Evolutionary conservation across 2,797 vertebrate species (phyloP).

Genomic region (Gobionotothen gibberifrons): DNA sequence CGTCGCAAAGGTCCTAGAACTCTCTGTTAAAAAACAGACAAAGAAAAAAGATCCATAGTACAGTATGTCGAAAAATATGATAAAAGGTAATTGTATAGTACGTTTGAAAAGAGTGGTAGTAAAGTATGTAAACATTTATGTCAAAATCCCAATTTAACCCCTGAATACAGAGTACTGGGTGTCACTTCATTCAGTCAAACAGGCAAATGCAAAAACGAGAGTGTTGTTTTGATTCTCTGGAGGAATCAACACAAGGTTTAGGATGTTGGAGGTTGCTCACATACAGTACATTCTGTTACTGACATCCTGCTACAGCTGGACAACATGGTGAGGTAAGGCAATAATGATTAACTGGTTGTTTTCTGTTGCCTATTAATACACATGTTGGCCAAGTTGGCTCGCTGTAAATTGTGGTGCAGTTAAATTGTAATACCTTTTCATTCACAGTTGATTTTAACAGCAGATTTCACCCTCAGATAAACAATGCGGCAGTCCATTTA

Average conservation of each 20-base stretch:
- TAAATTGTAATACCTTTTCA: neutral
- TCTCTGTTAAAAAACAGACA: no score
- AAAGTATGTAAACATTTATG: no score
- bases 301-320: no score
- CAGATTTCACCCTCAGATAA: constrained; percentile 11
- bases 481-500: constrained; percentile 14
- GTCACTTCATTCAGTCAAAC: neutral
- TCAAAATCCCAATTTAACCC: no score
- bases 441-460: neutral
- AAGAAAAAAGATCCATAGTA: no score
- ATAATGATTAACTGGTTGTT: neutral
- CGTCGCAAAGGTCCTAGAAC: no score
- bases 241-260: neutral
- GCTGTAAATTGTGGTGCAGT: neutral
- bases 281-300: neutral
- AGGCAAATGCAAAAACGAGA: neutral
- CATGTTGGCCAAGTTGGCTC: neutral
- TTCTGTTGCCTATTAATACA: neutral
- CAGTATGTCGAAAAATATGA: no score
- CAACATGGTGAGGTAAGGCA: no score
- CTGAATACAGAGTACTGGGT: neutral
- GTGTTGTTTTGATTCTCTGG: neutral
- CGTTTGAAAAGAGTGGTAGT: no score
- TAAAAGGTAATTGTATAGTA: no score
- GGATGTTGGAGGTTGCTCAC: neutral